Percentiles rank a stretch among this genome's conserved stretches.
Conservation (phyloP, 2,888 invertebrate species). For the Rugalucina vietnamica region DNA sequence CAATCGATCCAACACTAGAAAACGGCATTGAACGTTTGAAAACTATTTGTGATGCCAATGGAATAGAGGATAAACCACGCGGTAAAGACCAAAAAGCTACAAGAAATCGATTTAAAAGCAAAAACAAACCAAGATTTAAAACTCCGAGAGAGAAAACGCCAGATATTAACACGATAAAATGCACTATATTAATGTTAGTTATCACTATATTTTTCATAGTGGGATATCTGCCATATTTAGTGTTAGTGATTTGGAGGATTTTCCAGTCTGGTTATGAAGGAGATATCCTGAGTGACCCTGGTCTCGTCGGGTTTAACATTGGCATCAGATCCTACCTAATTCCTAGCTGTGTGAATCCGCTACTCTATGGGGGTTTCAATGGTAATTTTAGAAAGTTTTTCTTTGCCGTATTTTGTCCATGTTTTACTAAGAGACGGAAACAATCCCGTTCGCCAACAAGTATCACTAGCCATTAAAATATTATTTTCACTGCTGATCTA, state of each 20-base stretch:
- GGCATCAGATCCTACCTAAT: slow-evolving; percentile 62
- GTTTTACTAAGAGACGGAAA: slow-evolving; percentile 6
- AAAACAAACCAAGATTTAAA: not conserved
- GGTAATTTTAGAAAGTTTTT: slow-evolving; percentile 60
- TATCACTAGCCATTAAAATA: not conserved
- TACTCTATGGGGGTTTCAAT: slow-evolving; percentile 65
- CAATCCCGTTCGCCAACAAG: not conserved
- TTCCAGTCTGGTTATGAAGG: slow-evolving; percentile 48
- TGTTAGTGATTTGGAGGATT: slow-evolving; percentile 54
- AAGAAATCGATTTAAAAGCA: too few relatives aligned
- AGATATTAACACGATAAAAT: slow-evolving; percentile 50
- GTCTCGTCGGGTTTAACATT: slow-evolving; percentile 55
- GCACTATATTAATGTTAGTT: slow-evolving; percentile 60
- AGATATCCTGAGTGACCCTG: slow-evolving; percentile 44
- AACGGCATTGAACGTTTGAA: too few relatives aligned
- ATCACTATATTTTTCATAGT: slow-evolving; percentile 60
- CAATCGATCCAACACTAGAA: too few relatives aligned
- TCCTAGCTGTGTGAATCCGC: slow-evolving; percentile 61
- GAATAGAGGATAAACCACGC: too few relatives aligned
- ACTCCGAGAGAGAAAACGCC: not conserved
- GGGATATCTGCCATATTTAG: slow-evolving; percentile 63
- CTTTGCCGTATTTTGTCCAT: slow-evolving; percentile 27
- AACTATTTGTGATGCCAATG: too few relatives aligned
- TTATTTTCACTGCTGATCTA: not conserved
- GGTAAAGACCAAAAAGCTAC: too few relatives aligned